Evolutionary conservation across 1,140 invertebrate genomes (phyloP).

Genomic region (Octopus bimaculoides): DNA sequence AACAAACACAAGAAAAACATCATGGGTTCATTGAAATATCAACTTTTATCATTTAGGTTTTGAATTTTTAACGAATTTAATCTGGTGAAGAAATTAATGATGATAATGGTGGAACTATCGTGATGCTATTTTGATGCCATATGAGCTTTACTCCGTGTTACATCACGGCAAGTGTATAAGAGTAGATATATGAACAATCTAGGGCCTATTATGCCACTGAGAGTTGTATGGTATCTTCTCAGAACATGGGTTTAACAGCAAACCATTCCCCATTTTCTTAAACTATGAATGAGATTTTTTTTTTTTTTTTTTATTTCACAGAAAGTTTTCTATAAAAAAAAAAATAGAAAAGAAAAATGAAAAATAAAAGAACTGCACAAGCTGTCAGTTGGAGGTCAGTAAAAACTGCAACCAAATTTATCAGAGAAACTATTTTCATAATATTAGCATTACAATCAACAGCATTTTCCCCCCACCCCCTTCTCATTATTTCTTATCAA

Average conservation of each 20-base stretch:
- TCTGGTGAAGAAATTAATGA: neutral
- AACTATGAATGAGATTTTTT: neutral
- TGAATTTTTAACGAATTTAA: neutral
- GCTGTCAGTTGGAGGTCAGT: neutral
- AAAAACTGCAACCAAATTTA: neutral
- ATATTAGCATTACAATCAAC: constrained; percentile 10
- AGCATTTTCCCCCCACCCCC: neutral
- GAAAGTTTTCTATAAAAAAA: too few relatives aligned
- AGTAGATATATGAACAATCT: neutral
- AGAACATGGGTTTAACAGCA: constrained; percentile 1
- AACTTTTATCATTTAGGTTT: neutral
- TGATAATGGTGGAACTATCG: neutral
- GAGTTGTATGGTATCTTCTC: neutral
- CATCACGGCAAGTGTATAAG: neutral
- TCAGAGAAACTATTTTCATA: constrained; percentile 8
- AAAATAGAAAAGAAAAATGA: too few relatives aligned
- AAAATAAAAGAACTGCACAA: too few relatives aligned
- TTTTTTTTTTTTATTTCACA: neutral
- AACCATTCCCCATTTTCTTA: neutral
- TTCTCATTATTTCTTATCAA: neutral
- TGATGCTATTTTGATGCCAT: too few relatives aligned
- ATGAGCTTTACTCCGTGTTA: too few relatives aligned
- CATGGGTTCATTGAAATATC: neutral
- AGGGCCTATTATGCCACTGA: neutral
- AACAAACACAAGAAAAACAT: too few relatives aligned